Evolutionary conservation across 2,797 vertebrate species (phyloP).

Genomic region (Syncerus caffer): DNA sequence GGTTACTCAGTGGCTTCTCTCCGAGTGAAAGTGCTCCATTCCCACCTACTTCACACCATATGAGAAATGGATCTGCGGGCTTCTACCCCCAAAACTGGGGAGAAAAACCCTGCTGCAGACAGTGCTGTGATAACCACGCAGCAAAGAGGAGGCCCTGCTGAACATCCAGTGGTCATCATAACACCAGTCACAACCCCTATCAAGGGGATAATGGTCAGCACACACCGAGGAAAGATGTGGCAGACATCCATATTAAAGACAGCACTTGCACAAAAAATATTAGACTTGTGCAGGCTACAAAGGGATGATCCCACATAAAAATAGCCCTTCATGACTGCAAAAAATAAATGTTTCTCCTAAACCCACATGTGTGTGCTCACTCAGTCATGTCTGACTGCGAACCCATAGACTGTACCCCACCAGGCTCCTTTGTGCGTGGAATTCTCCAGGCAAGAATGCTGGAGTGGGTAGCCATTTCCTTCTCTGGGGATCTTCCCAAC

Average conservation of each 20-base stretch:
- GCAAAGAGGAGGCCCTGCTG: neutral
- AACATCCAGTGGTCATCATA: neutral
- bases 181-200: neutral
- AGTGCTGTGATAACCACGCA: neutral
- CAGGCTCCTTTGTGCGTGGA: neutral
- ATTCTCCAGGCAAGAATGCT: neutral
- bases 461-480: neutral
- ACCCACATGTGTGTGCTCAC: neutral
- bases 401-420: neutral
- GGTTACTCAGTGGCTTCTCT: neutral
- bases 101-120: neutral
- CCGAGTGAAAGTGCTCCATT: too few relatives aligned
- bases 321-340: neutral
- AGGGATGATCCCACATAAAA: neutral
- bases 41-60: neutral
- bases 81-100: neutral
- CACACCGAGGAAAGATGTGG: neutral
- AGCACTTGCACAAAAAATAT: neutral
- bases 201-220: neutral
- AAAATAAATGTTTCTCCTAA: neutral
- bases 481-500: neutral
- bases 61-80: neutral
- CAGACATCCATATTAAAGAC: neutral
- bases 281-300: neutral
- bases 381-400: neutral